Percentiles rank a stretch among this genome's conserved stretches.
Evolutionary conservation across 2,888 invertebrate genomes (phyloP).

Genomic region (Eugnorisma glareosa): DNA sequence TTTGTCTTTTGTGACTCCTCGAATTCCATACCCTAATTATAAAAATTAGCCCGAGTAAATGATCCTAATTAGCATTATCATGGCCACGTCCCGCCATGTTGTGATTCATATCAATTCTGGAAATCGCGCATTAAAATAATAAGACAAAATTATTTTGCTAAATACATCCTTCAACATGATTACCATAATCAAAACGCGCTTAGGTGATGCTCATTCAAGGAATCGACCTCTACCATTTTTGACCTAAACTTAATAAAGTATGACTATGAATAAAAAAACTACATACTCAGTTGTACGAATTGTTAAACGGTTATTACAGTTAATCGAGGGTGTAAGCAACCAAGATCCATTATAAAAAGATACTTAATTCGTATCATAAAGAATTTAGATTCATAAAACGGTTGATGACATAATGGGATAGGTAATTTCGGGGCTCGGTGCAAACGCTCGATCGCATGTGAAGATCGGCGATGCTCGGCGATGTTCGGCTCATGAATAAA

Average conservation of each 20-base stretch:
- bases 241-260: conserved; percentile 47
- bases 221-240: conserved; percentile 47
- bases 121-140: conserved; percentile 61
- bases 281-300: conserved; percentile 68
- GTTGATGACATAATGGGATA: conserved; percentile 89
- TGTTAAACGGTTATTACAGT: conserved; percentile 84
- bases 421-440: conserved; percentile 85
- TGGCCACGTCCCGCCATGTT: conserved; percentile 2
- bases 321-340: conserved; percentile 85
- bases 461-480: conserved; percentile 82
- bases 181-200: conserved; percentile 66
- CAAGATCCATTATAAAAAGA: conserved; percentile 83
- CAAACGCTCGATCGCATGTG: conserved; percentile 82
- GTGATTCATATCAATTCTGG: conserved; percentile 66
- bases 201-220: conserved; percentile 54
- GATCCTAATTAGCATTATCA: conserved; percentile 56
- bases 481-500: conserved; percentile 87
- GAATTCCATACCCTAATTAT: conserved; percentile 57
- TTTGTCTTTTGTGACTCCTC: conserved; percentile 34
- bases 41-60: conserved; percentile 55
- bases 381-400: conserved; percentile 88
- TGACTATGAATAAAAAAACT: conserved; percentile 52
- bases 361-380: conserved; percentile 86
- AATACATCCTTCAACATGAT: conserved; percentile 60
- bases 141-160: conserved; percentile 58